Conservation (phyloP, 2,113 vertebrate species). For the Esox niger region DNA sequence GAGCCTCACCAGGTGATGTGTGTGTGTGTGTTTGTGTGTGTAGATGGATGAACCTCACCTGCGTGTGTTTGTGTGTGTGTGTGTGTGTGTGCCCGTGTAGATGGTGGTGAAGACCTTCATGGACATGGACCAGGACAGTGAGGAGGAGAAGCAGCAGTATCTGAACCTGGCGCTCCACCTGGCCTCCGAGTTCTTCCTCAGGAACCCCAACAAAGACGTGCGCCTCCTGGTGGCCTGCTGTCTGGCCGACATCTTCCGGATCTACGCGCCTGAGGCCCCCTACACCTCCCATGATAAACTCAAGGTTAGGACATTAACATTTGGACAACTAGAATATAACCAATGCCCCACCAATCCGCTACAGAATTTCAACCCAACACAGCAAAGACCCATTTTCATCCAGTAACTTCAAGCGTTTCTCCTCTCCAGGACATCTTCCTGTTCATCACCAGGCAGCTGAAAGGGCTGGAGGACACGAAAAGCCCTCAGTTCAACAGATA, state of each 20-base stretch:
- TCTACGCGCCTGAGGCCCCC: conserved; percentile 97
- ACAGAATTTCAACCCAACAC: neutral
- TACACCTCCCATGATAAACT: conserved; percentile 99
- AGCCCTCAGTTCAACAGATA: conserved; percentile 99
- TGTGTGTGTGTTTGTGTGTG: too few relatives aligned
- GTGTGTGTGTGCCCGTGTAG: conserved; percentile 70
- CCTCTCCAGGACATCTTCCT: conserved; percentile 94
- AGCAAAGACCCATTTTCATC: neutral
- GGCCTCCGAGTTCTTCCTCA: conserved; percentile 98
- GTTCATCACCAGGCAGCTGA: conserved; percentile 98
- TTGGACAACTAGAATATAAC: too few relatives aligned
- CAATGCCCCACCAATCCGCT: too few relatives aligned
- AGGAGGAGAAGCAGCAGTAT: conserved; percentile 99
- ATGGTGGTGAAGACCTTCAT: conserved; percentile 99
- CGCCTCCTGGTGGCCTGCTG: conserved; percentile 97
- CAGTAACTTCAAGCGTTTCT: neutral
- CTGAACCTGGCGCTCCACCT: conserved; percentile 95
- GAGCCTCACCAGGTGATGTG: too few relatives aligned
- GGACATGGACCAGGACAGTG: conserved; percentile 99
- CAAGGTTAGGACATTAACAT: conserved; percentile 76
- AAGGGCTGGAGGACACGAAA: conserved; percentile 98
- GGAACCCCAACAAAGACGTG: conserved; percentile 99
- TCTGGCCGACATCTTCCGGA: conserved; percentile 98
- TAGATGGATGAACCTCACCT: too few relatives aligned
- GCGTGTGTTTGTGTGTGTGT: too few relatives aligned